Evolutionary conservation across 1,140 invertebrate genomes (phyloP).

Genomic region (Matsumurasca onukii): DNA sequence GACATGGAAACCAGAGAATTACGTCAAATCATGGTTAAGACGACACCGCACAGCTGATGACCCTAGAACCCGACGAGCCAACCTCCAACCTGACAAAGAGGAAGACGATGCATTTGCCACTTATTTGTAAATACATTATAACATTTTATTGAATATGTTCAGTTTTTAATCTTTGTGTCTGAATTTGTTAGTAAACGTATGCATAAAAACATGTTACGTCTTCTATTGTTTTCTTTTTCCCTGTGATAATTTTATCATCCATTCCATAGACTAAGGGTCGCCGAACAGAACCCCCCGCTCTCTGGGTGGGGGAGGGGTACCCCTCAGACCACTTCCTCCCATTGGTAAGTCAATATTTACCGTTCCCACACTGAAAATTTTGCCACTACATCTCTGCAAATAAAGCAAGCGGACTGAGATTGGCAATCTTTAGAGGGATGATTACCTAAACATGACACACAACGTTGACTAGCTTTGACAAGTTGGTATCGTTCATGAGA

Average conservation of each 20-base stretch:
- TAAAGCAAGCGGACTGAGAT: no score
- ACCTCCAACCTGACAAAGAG: constrained; percentile 17
- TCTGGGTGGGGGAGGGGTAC: no score
- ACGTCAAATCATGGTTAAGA: constrained; percentile 25
- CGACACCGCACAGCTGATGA: constrained; percentile 24
- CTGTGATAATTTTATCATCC: background rate
- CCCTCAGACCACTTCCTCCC: no score
- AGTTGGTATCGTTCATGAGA: no score
- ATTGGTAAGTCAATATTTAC: no score
- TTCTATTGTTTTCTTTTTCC: background rate
- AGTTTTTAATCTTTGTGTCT: background rate
- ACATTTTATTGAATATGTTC: no score
- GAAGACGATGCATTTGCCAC: constrained; percentile 17
- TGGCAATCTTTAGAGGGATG: no score
- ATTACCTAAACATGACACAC: no score
- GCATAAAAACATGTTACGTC: background rate
- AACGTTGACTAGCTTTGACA: no score
- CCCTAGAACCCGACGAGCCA: constrained; percentile 24
- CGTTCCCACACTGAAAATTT: background rate
- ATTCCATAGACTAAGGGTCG: background rate
- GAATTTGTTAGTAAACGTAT: background rate
- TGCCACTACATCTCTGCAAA: background rate
- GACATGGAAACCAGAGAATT: constrained; percentile 29
- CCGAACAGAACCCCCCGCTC: no score
- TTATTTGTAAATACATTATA: constrained; percentile 9